Base-by-base conservation (phyloP, 2,113 vertebrate species). In the Dinomys branickii region DNA sequence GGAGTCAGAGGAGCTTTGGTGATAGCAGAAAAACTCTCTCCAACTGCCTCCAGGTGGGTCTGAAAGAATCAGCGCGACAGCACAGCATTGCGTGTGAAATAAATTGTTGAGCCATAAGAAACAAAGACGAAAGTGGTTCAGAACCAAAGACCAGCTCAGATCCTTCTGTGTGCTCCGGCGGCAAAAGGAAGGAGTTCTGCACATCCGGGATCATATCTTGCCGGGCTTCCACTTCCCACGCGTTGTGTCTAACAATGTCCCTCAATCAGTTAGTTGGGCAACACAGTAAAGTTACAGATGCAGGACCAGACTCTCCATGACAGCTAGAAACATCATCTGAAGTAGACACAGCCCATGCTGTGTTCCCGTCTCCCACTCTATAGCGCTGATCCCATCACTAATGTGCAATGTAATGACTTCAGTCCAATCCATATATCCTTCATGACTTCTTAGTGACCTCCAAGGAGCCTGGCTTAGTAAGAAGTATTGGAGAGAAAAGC, bases 361-460 rank as follows among this genome's bases (percentile, higher is more conserved):
- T 96, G 83, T 35, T 88, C 56, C 84, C 88, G 44, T 85, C 89
- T 88, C 33, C 94, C 56, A 82, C 71, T 75, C n/a, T 50, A 33
- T 24, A 94, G 87, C 77, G 65, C 61, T 67, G 3, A 88, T 59
- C 75, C 73, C 73, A 47, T 96, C 83, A 97, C 80, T 87, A 73
- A 93, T 81, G 86, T 38, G 58, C 80, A 89, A 89, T 91, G 22
- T 54, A 52, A 93, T 71, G 80, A 95, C 56, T 71, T 95, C 22
- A 59, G 83, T 90, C 83, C 59, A 73, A 41, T 81, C 61, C 73
- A 81, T 90, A 83, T 86, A 77, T 93, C 87, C 65, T 95, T 67
- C 30, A 41, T 12, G 26, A 58, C 67, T 83, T 87, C 94, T 69
- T 35, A 38, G 80, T 94, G 63, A 96, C 56, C 83, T 86, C 73